Base-by-base conservation (phyloP, 2,888 invertebrate genomes). In the Myopa tessellatipennis region DNA sequence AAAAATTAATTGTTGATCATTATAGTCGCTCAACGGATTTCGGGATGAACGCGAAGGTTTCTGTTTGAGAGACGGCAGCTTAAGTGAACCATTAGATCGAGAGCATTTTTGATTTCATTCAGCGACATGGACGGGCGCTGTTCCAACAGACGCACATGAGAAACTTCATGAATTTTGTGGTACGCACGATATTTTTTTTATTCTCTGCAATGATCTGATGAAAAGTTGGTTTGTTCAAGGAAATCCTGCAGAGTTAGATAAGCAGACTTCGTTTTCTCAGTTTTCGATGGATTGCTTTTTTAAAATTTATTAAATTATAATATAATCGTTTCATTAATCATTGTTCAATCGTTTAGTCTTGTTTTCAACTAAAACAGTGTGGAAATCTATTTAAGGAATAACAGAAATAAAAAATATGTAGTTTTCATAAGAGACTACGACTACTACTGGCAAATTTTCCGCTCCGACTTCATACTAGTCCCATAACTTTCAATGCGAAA, bases 91-190 rank as follows among this genome's bases (percentile, higher is more conserved):
- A 80, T 83, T 84, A 45, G 84, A 60, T 87, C 85, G 76, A 90
- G 79, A 3, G 83, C 79, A 16, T 58, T 82, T 79, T 88, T 89
- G 3, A 90, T 83, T 69, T 90, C 89, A n/a, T 85, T 81, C 26
- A 90, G 58, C 52, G 82, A 82, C 82, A 89, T 84, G 36, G 80
- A 81, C 5, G 84, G 80, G 4, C 87, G 85, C 55, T 86, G 83
- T 77, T 89, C 89, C 74, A 90, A 73, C 10, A 88, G 78, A 63
- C 85, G 84, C 40, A 89, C 12, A 88, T 80, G 4, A 90, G 77
- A 65, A 89, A 89, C 16, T 83, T 85, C 85, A 88, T 87, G 50
- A 88, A 85, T 34, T 78, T 69, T 8, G 89, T 85, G 10, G 87
- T 82, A 7, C 84, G 84, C 7, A 89, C 85, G 78, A 81, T 85